phyloP scores from a whole-genome alignment of 1,140 invertebrate species.

The Gerris buenoi region DNA sequence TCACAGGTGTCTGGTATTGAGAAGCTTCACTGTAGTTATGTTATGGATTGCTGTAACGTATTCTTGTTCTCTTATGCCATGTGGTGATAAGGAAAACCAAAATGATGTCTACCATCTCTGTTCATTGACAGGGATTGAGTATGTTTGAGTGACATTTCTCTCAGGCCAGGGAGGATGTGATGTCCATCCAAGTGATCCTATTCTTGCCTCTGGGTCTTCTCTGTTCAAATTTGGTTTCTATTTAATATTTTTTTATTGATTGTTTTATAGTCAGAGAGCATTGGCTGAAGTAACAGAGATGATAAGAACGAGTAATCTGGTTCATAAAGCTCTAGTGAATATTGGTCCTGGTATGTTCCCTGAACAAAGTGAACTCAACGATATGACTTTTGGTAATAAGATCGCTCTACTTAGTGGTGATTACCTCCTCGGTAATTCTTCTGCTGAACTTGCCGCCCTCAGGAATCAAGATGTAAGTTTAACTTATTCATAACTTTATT shows the following conservation, averaged over 20 bases:
- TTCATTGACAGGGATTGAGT: too few relatives aligned
- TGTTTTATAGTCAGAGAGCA: conserved; percentile 53
- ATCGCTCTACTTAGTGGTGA: conserved; percentile 85
- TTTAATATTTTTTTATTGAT: conserved; percentile 9
- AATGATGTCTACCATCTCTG: too few relatives aligned
- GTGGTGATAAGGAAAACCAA: too few relatives aligned
- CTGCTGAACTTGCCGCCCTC: conserved; percentile 67
- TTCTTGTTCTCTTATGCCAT: too few relatives aligned
- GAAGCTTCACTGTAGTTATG: too few relatives aligned
- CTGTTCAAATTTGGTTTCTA: conserved; percentile 9
- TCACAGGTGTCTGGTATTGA: too few relatives aligned
- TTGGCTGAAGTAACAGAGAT: conserved; percentile 93
- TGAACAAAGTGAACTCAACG: conserved; percentile 41
- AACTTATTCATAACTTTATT: too few relatives aligned
- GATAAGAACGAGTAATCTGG: conserved; percentile 88
- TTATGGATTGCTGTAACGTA: too few relatives aligned
- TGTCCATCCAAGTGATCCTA: too few relatives aligned
- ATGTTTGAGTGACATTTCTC: too few relatives aligned
- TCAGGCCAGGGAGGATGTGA: too few relatives aligned
- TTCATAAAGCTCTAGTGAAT: conserved; percentile 82
- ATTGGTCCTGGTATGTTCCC: conserved; percentile 42
- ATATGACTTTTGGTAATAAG: conserved; percentile 90
- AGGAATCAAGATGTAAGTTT: conserved; percentile 49
- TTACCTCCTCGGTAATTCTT: conserved; percentile 79
- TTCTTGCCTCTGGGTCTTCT: conserved; percentile 4